Base-by-base conservation (phyloP, 2,113 vertebrate genomes). In the Salvelinus alpinus region DNA sequence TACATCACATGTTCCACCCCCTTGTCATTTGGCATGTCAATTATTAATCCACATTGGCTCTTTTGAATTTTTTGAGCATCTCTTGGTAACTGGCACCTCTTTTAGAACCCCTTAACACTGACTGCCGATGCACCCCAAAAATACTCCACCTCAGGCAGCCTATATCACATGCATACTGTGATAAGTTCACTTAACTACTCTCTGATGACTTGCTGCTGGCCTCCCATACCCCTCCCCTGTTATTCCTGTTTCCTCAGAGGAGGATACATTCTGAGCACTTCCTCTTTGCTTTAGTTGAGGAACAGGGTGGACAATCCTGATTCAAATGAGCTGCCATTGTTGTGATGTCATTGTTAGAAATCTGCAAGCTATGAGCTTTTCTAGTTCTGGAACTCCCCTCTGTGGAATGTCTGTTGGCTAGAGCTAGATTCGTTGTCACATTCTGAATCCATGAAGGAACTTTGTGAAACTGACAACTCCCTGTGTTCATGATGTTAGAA, bases 41-140 rank as follows among this genome's bases (percentile, higher is more conserved):
- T 82, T 82, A 84, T 86, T 84, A 71, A 80, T 80, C 62, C 77
- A 70, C 27, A 44, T 51, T 75, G 38, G 48, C 66, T 69, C 34
- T 74, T 34, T 4, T 82, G 8, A 78, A 80, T 80, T 75, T 83
- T 64, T 67, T 5, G 70, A 67, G 66, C n/a, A 59, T 77, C 60
- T 34, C 70, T 24, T 54, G 38, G 34, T 70, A 70, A 70, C 68
- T 3, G n/a, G 38, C 34, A 48, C n/a, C 68, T 70, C 18, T 68
- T 5, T 68, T 27, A 34, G 20, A 67, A 18, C 66, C 16, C 31
- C 66, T 38, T 18, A 68, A 38, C 64, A 29, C 14, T 25, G 13
- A 16, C 16, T 57, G 54, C 18, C 54, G 4, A 22, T 62, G 59
- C 59, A 22, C 59, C 59, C 59, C 59, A 20, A 62, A 67, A 68